Base-by-base conservation (phyloP, 2,888 invertebrate species). In the Thecocarcelia acutangulata region DNA sequence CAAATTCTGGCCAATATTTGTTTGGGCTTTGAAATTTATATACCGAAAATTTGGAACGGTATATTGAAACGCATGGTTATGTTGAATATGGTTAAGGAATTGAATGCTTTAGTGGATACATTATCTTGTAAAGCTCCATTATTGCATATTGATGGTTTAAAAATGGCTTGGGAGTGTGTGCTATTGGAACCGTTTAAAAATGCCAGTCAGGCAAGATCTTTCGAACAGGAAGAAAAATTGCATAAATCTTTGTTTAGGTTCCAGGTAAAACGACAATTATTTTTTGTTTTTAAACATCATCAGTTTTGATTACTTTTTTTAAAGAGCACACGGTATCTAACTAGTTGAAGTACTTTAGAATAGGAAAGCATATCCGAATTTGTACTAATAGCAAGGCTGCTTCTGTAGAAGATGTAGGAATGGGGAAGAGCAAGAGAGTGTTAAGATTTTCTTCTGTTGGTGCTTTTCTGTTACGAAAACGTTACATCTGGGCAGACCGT, bases 1-100 rank as follows among this genome's bases (percentile, higher is more conserved):
- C 88, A 89, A 84, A 88, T 90, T 3, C 88, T 91, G 84, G 87
- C 89, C 0, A 87, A 89, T 70, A 91, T 91, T 76, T 91, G 91
- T 48, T 81, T 91, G 3, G 90, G 90, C 13, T 91, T 88, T 66
- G 86, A 91, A 70, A 89, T 91, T 69, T 87, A 87, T 64, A 81
- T 88, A 21, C 86, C 91, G 0, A 88, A 89, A 83, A 90, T 91
- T 54, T 91, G 91, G 91, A 91, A 91, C 83, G 90, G 90, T 13
- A 88, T 91, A 42, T 85, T 91, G 3, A 89, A 90, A 66, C 90
- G 91, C 76, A 91, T 91, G 91, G 87, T 89, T 8, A 87, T 87
- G 76, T 87, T 89, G 3, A 89, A 90, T 72, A 91, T 91, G 91
- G 87, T 89, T 64, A 85, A 84, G 6, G 87, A 90, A 50, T 79